phyloP scores from a whole-genome alignment of 2,797 vertebrate genomes.

The Momotus momota region DNA sequence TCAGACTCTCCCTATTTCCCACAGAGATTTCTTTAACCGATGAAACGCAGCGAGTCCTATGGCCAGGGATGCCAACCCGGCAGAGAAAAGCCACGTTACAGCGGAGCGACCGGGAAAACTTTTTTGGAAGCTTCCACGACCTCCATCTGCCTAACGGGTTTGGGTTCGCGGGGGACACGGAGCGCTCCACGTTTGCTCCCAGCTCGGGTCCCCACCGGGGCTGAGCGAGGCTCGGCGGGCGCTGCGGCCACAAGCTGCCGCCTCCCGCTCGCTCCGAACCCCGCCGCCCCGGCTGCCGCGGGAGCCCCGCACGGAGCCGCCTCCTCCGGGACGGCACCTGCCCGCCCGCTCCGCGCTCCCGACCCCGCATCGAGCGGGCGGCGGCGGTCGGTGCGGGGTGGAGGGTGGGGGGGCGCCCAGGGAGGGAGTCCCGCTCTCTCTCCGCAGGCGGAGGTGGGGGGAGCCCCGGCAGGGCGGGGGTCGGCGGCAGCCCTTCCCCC shows the following conservation, averaged over 20 bases:
- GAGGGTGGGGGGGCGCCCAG: not conserved
- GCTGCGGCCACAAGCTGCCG: not conserved
- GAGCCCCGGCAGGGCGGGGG: not conserved
- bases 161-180: too few species aligned
- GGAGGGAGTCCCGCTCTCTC: not conserved
- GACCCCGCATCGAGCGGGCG: not conserved
- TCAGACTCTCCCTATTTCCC: not conserved
- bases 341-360: not conserved
- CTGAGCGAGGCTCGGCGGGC: not conserved
- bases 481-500: not conserved
- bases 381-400: not conserved
- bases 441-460: not conserved
- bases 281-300: not conserved
- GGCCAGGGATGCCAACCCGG: not conserved
- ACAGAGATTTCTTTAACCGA: fast-evolving
- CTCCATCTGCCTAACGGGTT: not conserved
- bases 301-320: not conserved
- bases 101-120: not conserved
- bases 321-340: not conserved
- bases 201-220: not conserved
- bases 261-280: not conserved
- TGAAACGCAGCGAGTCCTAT: fast-evolving
- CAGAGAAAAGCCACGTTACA: not conserved
- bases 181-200: not conserved
- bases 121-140: not conserved